phyloP scores from a whole-genome alignment of 35 echinoderm and acorn worm genomes.

The Acanthaster planci region DNA sequence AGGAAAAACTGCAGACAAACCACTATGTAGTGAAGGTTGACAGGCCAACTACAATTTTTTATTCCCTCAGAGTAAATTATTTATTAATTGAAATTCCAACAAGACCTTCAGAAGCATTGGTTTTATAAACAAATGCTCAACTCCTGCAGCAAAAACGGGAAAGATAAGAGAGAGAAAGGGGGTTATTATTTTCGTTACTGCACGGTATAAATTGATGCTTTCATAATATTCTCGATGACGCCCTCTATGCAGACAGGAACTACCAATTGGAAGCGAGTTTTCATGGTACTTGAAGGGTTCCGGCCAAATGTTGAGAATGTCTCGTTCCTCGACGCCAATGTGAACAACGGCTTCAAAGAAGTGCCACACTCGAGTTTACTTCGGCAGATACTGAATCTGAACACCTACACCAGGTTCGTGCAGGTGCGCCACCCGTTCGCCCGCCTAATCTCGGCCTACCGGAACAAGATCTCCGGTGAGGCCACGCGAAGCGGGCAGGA shows the following conservation, averaged over 20 bases:
- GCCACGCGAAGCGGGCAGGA: neutral
- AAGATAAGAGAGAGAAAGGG: too few relatives aligned
- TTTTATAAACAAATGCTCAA: too few relatives aligned
- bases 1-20: too few relatives aligned
- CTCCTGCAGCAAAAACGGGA: too few relatives aligned
- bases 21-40: too few relatives aligned
- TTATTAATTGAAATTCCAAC: too few relatives aligned
- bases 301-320: neutral
- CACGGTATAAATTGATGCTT: too few relatives aligned
- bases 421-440: slow-evolving; percentile 47
- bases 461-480: slow-evolving; percentile 27
- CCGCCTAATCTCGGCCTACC: slow-evolving; percentile 45
- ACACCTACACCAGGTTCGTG: slow-evolving; percentile 32
- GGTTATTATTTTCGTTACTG: too few relatives aligned
- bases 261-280: neutral
- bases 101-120: too few relatives aligned
- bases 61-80: too few relatives aligned
- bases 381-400: neutral
- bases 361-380: neutral
- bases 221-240: too few relatives aligned
- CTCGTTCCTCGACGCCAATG: neutral
- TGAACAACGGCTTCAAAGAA: neutral
- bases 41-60: too few relatives aligned
- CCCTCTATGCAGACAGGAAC: neutral
- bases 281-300: neutral